Conservation (phyloP, 2,797 vertebrate species). For the Chelon labrosus region DNA sequence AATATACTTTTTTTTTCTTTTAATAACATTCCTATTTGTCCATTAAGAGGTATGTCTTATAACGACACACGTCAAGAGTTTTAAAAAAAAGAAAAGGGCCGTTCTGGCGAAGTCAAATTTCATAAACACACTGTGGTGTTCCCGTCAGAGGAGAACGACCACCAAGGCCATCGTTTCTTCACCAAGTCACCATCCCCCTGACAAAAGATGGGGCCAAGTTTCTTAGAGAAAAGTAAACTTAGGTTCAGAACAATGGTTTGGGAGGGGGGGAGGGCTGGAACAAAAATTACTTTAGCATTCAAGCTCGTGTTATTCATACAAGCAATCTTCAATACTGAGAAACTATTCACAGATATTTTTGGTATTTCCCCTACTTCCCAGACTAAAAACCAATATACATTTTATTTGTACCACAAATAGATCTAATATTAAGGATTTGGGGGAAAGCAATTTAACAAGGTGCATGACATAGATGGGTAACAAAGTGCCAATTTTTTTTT, state of each 20-base stretch:
- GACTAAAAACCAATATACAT: slow-evolving; percentile 89
- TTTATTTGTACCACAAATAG: slow-evolving; percentile 90
- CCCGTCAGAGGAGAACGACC: slow-evolving; percentile 60
- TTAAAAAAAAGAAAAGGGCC: slow-evolving; percentile 52
- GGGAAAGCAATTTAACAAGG: slow-evolving; percentile 93
- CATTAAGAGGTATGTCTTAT: slow-evolving; percentile 80
- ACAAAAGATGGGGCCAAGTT: slow-evolving; percentile 66
- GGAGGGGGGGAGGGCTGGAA: slow-evolving; percentile 51
- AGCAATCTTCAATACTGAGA: slow-evolving; percentile 80
- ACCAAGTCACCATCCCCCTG: slow-evolving; percentile 56
- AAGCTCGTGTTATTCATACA: slow-evolving; percentile 73
- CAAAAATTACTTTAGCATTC: slow-evolving; percentile 69
- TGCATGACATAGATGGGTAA: slow-evolving; percentile 95
- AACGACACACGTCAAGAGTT: slow-evolving; percentile 80
- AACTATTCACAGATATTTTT: slow-evolving; percentile 83
- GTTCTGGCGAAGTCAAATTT: slow-evolving; percentile 71
- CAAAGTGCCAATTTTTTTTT: slow-evolving; percentile 94
- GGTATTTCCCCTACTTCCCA: slow-evolving; percentile 80
- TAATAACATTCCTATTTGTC: slow-evolving; percentile 83
- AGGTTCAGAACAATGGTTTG: slow-evolving; percentile 67
- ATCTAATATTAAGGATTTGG: slow-evolving; percentile 90
- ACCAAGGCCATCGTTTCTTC: slow-evolving; percentile 71
- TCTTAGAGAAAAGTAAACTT: slow-evolving; percentile 74
- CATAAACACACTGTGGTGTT: slow-evolving; percentile 66
- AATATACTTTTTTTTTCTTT: slow-evolving; percentile 39